phyloP scores from a whole-genome alignment of 1,140 invertebrate genomes.

The Drosophila simulans region DNA sequence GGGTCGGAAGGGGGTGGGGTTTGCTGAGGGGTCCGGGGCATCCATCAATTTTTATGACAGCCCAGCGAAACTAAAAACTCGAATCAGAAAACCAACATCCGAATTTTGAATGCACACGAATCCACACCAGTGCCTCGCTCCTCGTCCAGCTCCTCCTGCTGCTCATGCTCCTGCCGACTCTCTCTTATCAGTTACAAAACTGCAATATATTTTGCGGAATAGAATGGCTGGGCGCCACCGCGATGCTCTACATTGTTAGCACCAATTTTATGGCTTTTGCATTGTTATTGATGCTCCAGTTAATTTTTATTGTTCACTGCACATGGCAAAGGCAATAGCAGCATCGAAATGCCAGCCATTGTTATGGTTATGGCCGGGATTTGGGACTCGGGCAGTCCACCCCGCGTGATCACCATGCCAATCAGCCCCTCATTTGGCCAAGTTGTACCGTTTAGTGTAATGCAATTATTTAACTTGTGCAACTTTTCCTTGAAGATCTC shows the following conservation, averaged over 20 bases:
- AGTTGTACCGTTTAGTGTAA: conserved; percentile 68
- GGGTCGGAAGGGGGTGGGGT: neutral
- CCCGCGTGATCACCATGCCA: no score
- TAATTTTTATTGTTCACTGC: conserved; percentile 74
- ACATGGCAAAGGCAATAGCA: conserved; percentile 26
- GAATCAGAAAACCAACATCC: conserved; percentile 58
- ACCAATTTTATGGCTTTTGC: conserved; percentile 76
- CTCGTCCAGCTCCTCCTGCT: neutral
- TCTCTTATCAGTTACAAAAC: conserved; percentile 52
- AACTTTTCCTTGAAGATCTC: conserved; percentile 49
- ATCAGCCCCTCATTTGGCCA: conserved; percentile 25
- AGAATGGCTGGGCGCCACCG: conserved; percentile 13
- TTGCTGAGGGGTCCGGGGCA: conserved; percentile 23
- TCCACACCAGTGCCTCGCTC: conserved; percentile 5
- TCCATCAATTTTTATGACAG: conserved; percentile 79
- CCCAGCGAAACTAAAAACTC: conserved; percentile 61
- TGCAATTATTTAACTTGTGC: conserved; percentile 79
- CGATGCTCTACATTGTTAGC: conserved; percentile 67
- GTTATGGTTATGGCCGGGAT: conserved; percentile 46
- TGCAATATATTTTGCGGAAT: conserved; percentile 65
- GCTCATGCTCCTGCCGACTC: neutral
- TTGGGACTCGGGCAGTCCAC: neutral
- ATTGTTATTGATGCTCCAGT: conserved; percentile 76
- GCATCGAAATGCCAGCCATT: conserved; percentile 22
- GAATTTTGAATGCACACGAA: conserved; percentile 54